Evolutionary conservation across 2,113 vertebrate genomes (phyloP).

Genomic region (Bettongia penicillata): DNA sequence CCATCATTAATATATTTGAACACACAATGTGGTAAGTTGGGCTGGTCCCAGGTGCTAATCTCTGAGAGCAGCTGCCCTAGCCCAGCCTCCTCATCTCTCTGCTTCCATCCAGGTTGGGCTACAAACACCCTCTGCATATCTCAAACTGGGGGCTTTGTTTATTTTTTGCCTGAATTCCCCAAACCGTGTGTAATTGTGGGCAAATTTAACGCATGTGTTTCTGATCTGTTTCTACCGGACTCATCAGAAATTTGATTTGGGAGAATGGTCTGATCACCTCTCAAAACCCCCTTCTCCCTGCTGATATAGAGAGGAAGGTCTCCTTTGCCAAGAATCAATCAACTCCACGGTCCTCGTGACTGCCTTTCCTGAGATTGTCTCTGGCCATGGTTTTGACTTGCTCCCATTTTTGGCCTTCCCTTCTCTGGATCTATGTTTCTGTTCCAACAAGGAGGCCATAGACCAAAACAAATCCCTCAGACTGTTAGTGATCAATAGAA

Average conservation of each 20-base stretch:
- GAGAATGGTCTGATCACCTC: constrained; percentile 50
- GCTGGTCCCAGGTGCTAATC: not conserved
- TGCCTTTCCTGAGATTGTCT: not conserved
- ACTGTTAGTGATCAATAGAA: not conserved
- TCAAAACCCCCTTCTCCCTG: constrained; percentile 32
- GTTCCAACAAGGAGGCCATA: not conserved
- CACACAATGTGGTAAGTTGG: not conserved
- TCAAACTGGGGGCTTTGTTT: not conserved
- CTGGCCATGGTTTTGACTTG: not conserved
- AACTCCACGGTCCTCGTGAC: not conserved
- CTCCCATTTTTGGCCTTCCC: not conserved
- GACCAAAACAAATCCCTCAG: not conserved
- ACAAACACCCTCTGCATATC: not conserved
- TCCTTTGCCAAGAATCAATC: constrained; percentile 42
- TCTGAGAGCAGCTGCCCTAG: not conserved
- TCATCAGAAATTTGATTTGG: constrained; percentile 46
- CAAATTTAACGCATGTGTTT: constrained; percentile 52
- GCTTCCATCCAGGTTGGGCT: not conserved
- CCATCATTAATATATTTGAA: too few species aligned
- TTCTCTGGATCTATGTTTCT: not conserved
- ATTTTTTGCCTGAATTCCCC: constrained; percentile 52
- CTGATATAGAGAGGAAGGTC: constrained; percentile 42
- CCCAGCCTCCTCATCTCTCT: not conserved
- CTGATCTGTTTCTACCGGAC: constrained; percentile 53
- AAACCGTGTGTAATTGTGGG: constrained; percentile 14